Base-by-base conservation (phyloP, 2,797 vertebrate genomes). In the Erethizon dorsatum region DNA sequence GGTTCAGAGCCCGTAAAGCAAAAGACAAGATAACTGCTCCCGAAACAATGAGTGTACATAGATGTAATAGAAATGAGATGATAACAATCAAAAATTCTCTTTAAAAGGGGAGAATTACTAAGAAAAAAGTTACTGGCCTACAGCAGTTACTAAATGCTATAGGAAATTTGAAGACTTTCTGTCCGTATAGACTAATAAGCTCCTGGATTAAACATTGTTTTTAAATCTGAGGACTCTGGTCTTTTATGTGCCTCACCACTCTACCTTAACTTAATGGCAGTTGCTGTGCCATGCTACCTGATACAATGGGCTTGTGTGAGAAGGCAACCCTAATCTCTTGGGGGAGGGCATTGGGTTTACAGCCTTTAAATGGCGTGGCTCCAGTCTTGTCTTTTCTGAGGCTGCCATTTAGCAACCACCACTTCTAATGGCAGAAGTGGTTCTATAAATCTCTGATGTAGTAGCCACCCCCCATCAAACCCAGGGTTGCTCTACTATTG, bases 151-250 rank as follows among this genome's bases (percentile, higher is more conserved):
- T 94, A 88, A 47, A 37, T 82, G 84, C 18, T 56, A 20, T 80
- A 94, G 77, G 37, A 92, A 67, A 82, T 83, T 78, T 83, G 47
- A 80, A 94, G 63, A 91, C 71, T 82, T 90, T 33, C 17, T 95
- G 17, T 85, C 47, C 24, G 71, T 73, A 54, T 6, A 75, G 69
- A 61, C 24, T 75, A 94, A 73, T 88, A 80, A 54, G 37, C 71
- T 79, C 63, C 22, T 93, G 67, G 33, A 86, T 82, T 80, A 52
- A 96, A 47, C 20, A 45, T 91, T 88, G 56, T 67, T 77, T 73
- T 57, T 52, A 84, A 85, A n/a, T 41, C 45, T 83, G 37, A 71
- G 31, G 47, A 79, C 56, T 78, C 5, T 50, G 52, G 17, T 87
- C 31, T 94, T 96, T 87, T 37, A 77, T 41, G 41, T 83, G 80